Percentiles rank a stretch among this genome's conserved stretches.
Evolutionary conservation across 2,113 vertebrate species (phyloP).

Genomic region (Turdus rufiventris): DNA sequence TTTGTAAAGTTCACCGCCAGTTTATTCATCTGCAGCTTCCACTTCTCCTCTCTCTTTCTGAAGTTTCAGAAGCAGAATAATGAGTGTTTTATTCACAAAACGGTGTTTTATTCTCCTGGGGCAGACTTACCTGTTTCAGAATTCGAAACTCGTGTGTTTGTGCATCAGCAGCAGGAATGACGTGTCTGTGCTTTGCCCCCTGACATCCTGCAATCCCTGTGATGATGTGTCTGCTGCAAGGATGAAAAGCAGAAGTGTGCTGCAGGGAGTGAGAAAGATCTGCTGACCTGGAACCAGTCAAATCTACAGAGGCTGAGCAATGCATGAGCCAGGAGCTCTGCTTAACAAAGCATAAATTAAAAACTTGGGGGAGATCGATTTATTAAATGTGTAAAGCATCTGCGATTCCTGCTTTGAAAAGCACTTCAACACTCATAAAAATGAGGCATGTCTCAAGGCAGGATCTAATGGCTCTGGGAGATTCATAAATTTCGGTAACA

Average conservation of each 20-base stretch:
- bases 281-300: conserved; percentile 33
- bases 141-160: background rate
- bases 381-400: background rate
- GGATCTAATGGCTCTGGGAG: background rate
- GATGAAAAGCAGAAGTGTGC: background rate
- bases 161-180: background rate
- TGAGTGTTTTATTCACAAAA: background rate
- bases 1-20: background rate
- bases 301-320: background rate
- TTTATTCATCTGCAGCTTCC: background rate
- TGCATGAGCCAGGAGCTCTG: background rate
- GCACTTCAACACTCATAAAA: background rate
- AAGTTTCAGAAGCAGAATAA: background rate
- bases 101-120: background rate
- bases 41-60: background rate
- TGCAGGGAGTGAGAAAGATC: background rate
- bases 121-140: background rate
- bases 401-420: background rate
- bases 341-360: conserved; percentile 32
- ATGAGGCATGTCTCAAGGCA: background rate
- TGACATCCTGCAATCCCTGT: background rate
- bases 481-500: conserved; percentile 9
- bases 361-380: background rate
- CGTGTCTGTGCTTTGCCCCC: background rate
- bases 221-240: background rate